phyloP scores from a whole-genome alignment of 2,113 vertebrate genomes.

The Amblyopsis rosae region DNA sequence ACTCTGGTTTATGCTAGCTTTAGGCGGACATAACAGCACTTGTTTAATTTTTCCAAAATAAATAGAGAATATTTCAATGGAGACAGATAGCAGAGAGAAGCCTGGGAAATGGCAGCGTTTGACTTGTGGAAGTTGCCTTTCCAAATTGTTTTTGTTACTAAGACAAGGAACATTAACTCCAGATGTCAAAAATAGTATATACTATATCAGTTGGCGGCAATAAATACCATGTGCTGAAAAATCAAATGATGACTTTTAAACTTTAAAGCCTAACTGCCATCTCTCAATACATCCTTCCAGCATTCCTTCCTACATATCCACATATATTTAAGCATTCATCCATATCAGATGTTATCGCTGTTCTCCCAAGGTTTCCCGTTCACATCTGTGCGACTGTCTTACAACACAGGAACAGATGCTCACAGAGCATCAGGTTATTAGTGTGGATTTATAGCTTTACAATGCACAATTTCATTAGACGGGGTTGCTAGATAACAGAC shows the following conservation, averaged over 20 bases:
- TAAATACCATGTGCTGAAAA: constrained; percentile 72
- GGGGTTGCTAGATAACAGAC: constrained; percentile 58
- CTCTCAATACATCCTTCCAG: constrained; percentile 57
- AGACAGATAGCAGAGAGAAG: constrained; percentile 80
- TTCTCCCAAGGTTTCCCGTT: constrained; percentile 44
- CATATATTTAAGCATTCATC: constrained; percentile 45
- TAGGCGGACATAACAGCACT: constrained; percentile 78
- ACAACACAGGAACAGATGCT: constrained; percentile 60
- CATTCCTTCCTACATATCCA: constrained; percentile 33
- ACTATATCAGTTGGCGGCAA: constrained; percentile 70
- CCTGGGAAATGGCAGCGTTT: constrained; percentile 80
- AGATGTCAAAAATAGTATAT: constrained; percentile 81
- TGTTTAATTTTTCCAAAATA: constrained; percentile 84
- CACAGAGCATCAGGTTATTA: constrained; percentile 49
- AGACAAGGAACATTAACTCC: constrained; percentile 83
- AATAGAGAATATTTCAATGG: constrained; percentile 80
- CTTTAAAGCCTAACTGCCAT: constrained; percentile 51
- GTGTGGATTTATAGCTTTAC: constrained; percentile 56
- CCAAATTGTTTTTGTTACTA: constrained; percentile 84
- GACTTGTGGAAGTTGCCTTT: constrained; percentile 84
- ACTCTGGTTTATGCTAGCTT: constrained; percentile 71
- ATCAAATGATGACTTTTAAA: constrained; percentile 71
- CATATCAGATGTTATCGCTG: constrained; percentile 54
- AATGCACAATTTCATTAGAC: constrained; percentile 64
- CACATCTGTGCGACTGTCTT: constrained; percentile 49